These are phyloP conservation scores for Calidris pugnax DNA, from an alignment of 2,113 vertebrate species.

Conservation along the genomic window DNA sequence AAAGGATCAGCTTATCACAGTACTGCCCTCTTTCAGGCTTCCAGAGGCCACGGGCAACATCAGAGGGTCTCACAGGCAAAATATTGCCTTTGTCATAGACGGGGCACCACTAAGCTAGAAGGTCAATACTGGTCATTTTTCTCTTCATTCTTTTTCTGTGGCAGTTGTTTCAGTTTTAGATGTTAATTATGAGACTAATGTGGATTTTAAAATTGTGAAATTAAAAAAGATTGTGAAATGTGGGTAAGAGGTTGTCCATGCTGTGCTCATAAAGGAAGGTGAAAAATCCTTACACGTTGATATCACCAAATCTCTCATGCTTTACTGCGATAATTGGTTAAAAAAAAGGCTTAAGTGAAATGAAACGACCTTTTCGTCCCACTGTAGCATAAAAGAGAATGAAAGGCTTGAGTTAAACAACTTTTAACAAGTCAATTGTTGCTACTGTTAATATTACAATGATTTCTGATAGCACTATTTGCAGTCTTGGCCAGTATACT, in stretches of 20 bases:
- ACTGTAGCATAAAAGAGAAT: rapidly evolving
- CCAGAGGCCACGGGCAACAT: background rate
- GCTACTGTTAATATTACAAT: background rate
- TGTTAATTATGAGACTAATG: rapidly evolving
- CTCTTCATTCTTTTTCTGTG: background rate
- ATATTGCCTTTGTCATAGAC: background rate
- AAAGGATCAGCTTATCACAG: rapidly evolving
- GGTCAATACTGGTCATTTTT: background rate
- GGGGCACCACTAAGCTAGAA: background rate
- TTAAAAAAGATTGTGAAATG: background rate
- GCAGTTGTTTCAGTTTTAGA: background rate
- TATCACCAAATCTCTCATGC: rapidly evolving
- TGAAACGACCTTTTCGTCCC: rapidly evolving
- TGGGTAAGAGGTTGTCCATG: background rate
- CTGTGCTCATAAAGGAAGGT: rapidly evolving
- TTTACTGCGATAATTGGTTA: background rate
- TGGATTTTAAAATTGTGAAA: background rate
- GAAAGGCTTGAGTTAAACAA: background rate
- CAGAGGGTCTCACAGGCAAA: background rate
- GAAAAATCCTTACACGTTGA: background rate
- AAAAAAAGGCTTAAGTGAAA: background rate
- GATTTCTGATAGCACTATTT: background rate
- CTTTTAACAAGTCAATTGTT: background rate
- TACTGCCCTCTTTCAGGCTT: background rate
- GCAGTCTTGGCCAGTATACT: background rate